Evolutionary conservation across 2,113 vertebrate species (phyloP), one percentile per base, ranked within the genome.

Genomic region (Cnemophilus loriae): DNA sequence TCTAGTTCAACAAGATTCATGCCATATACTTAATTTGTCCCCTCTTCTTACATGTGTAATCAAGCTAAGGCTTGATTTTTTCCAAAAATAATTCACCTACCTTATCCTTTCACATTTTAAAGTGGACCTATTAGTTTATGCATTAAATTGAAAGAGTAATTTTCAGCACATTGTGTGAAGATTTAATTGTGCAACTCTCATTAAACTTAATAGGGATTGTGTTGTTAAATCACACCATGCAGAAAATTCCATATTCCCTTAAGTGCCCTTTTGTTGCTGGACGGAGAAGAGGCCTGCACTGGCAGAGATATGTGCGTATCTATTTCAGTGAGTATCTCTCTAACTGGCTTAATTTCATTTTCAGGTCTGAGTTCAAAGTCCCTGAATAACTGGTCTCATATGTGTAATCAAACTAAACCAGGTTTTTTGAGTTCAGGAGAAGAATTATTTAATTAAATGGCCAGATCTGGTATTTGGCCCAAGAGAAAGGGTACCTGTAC

Each of bases 151-250:
- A 52, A 93, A 95, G 81, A 61, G 24, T 57, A 83, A 79, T 87
- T 93, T 87, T 86, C 83, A 82, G 27, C 57, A 83, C 1, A 8
- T 37, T 79, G 22, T 1, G 3, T 69, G 71, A 87, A 86, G 77
- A 96, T 65, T 91, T 89, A 94, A 92, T 79, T 79, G 37, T 73
- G 52, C 30, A 90, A 37, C 8, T 33, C 80, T 96, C 87, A 57
- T 97, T 93, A 97, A 73, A 89, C 46, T n/a, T 96, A 95, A 95
- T 80, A 75, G 88, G 83, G 46, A 75, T 42, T 79, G 56, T 84
- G 86, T 86, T 67, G 75, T 93, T 96, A 87, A 83, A 95, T 93
- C 83, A 92, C 7, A 20, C 59, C 5, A 0, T 53, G 64, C 12
- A 39, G 74, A 95, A 88, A 64, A 69, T 84, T 95, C 76, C 47